Evolutionary conservation across 35 echinoderm and acorn worm species (phyloP).

Genomic region (Ophiothrix spiculata): DNA sequence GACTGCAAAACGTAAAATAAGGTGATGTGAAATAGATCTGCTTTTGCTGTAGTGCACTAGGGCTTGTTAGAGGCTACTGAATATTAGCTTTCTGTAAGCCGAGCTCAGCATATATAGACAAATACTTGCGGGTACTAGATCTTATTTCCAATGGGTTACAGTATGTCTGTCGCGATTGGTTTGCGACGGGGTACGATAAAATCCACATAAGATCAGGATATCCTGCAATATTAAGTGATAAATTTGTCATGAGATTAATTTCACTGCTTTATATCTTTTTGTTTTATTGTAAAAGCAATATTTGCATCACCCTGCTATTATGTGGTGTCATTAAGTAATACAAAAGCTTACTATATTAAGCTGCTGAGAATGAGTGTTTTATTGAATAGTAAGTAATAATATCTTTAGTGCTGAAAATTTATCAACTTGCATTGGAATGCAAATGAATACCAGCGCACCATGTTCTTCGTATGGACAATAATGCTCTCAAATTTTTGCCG

Average conservation of each 20-base stretch:
- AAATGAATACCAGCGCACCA: neutral
- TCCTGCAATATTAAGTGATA: neutral
- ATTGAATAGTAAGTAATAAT: neutral
- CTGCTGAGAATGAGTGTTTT: neutral
- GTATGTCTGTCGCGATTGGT: conserved; percentile 11
- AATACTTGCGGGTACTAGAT: neutral
- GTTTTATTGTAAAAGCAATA: too few species aligned
- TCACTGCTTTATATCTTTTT: neutral
- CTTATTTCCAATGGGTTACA: conserved; percentile 4
- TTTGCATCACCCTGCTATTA: neutral
- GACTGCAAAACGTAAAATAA: too few species aligned
- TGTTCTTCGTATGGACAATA: neutral
- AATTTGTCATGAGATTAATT: neutral
- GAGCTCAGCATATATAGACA: neutral
- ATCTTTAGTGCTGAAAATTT: neutral
- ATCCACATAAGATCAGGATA: conserved; percentile 5
- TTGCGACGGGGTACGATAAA: neutral
- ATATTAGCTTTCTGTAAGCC: conserved; percentile 12
- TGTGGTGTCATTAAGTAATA: neutral
- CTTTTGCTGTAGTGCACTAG: neutral
- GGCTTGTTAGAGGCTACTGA: neutral
- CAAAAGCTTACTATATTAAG: neutral
- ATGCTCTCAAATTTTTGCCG: neutral
- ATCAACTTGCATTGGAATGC: neutral
- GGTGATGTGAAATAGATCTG: neutral